Evolutionary conservation across 2,797 vertebrate species (phyloP).

Genomic region (Acanthurus tractus): DNA sequence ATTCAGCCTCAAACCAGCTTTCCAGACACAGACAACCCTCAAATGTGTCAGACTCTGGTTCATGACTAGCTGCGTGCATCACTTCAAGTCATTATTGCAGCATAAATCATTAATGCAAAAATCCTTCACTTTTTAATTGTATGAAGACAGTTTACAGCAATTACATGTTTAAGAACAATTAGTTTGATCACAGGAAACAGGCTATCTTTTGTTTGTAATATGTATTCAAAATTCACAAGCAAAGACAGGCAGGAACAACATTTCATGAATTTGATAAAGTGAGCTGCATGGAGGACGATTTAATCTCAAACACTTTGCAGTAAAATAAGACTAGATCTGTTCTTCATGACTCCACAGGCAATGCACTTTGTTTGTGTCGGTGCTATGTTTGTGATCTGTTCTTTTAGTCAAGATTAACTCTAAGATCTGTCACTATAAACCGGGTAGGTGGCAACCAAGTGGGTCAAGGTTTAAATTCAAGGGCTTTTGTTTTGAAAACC

Average conservation of each 20-base stretch:
- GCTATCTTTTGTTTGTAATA: conserved; percentile 13
- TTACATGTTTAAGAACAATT: conserved; percentile 19
- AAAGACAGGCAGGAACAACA: conserved; percentile 12
- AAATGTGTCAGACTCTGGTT: not conserved
- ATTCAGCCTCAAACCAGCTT: conserved; percentile 28
- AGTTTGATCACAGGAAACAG: conserved; percentile 35
- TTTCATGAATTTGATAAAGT: conserved; percentile 11
- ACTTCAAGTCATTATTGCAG: conserved; percentile 6
- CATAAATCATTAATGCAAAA: not conserved
- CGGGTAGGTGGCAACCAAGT: not conserved
- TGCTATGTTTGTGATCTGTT: not conserved
- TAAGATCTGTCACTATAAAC: not conserved
- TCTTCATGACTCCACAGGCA: conserved; percentile 10
- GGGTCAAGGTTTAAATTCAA: not conserved
- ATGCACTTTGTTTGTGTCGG: conserved; percentile 3
- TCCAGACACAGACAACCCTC: not conserved
- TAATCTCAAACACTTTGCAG: conserved; percentile 27
- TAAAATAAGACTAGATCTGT: conserved; percentile 13
- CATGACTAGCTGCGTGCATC: not conserved
- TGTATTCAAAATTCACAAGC: conserved; percentile 4
- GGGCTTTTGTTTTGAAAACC: not conserved
- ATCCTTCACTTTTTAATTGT: not conserved
- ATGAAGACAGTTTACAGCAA: conserved; percentile 26
- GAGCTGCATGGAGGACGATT: conserved; percentile 25
- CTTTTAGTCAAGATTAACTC: not conserved